Percentiles rank a stretch among this genome's conserved stretches.
phyloP scores from a whole-genome alignment of 2,888 invertebrate genomes.

The Temnothorax ravouxi region DNA sequence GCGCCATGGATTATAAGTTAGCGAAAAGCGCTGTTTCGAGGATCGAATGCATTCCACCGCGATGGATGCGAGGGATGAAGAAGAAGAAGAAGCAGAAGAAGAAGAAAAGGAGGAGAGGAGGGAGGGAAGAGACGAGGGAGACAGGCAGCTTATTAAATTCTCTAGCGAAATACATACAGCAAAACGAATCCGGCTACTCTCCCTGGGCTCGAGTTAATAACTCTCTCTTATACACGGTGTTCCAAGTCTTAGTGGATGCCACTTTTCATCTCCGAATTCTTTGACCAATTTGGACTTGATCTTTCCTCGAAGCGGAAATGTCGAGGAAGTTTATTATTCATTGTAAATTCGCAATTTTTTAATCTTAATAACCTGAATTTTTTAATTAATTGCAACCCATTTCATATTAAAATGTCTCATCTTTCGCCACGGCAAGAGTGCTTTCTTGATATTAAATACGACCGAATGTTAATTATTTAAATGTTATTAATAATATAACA shows the following conservation, averaged over 20 bases:
- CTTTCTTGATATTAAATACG: not conserved
- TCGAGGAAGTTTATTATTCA: not conserved
- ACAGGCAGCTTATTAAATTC: constrained; percentile 51
- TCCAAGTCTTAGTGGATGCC: not conserved
- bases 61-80: constrained; percentile 17
- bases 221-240: constrained; percentile 30
- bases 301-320: not conserved
- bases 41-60: constrained; percentile 43
- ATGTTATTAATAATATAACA: not conserved
- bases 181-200: constrained; percentile 44
- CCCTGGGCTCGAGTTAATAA: constrained; percentile 43
- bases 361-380: not conserved
- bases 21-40: constrained; percentile 47
- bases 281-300: constrained; percentile 22
- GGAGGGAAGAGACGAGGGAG: not conserved
- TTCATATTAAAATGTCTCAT: not conserved
- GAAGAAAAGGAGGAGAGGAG: not conserved
- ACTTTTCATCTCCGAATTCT: constrained; percentile 42
- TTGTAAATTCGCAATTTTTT: constrained; percentile 9
- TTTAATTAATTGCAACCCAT: constrained; percentile 10
- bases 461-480: not conserved
- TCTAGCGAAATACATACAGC: constrained; percentile 48
- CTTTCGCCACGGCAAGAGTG: not conserved
- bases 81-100: constrained; percentile 3
- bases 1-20: constrained; percentile 27